Evolutionary conservation across 2,888 invertebrate species (phyloP).

Genomic region (Dryadula phaetusa): DNA sequence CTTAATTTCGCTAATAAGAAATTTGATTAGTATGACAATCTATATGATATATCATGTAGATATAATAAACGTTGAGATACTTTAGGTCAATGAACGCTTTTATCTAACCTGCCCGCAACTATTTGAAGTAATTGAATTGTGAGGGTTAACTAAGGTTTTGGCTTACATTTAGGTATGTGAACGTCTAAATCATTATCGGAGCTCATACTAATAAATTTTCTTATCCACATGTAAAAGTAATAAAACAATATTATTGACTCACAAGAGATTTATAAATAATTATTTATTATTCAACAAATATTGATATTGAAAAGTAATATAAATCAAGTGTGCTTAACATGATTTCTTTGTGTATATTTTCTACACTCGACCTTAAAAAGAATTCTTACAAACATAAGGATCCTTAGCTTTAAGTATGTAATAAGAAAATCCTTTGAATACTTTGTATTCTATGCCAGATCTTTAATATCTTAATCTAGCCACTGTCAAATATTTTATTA

Average conservation of each 20-base stretch:
- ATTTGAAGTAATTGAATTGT: conserved; percentile 1
- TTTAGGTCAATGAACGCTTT: neutral
- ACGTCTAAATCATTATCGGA: neutral
- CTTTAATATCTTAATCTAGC: neutral
- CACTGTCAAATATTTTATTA: neutral
- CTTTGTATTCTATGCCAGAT: neutral
- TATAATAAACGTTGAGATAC: neutral
- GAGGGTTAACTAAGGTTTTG: neutral
- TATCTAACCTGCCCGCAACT: neutral
- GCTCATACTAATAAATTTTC: neutral
- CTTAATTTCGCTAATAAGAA: too few relatives aligned
- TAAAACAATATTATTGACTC: conserved; percentile 1
- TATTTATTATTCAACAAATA: conserved; percentile 19
- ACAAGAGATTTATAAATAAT: conserved; percentile 8
- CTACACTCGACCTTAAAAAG: conserved; percentile 11
- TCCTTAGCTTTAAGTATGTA: neutral
- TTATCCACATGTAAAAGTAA: conserved; percentile 1
- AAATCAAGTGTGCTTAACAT: conserved; percentile 7
- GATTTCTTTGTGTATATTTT: neutral
- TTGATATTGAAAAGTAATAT: conserved; percentile 3
- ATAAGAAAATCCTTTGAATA: neutral
- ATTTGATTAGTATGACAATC: too few relatives aligned
- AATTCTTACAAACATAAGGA: neutral
- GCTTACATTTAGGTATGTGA: neutral
- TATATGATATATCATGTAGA: too few relatives aligned